These are phyloP conservation scores for Rhogogaster chlorosoma DNA, from an alignment of 2,888 invertebrate species.

Conservation along the genomic window DNA sequence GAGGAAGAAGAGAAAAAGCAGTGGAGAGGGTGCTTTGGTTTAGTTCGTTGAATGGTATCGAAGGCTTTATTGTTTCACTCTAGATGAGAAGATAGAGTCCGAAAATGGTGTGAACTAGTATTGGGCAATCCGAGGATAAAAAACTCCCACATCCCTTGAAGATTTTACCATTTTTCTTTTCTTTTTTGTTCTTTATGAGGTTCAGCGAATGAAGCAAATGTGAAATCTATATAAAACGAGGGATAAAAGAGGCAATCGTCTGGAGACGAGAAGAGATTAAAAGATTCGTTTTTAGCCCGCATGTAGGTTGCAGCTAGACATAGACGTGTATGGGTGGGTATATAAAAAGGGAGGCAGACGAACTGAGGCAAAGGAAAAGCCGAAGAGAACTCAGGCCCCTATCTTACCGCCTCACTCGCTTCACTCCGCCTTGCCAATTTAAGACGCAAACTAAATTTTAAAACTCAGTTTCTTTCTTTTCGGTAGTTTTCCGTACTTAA, in stretches of 20 bases:
- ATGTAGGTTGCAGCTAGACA: constrained; percentile 23
- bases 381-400: constrained; percentile 29
- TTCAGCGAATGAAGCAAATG: neutral
- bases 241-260: constrained; percentile 4
- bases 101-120: neutral
- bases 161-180: neutral
- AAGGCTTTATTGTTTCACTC: neutral
- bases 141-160: neutral
- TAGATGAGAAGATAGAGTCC: neutral
- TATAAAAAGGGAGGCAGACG: neutral
- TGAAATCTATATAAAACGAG: constrained; percentile 5
- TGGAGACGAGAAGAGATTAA: constrained; percentile 29
- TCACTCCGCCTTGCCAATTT: constrained; percentile 54
- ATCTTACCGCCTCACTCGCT: constrained; percentile 32
- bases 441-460: constrained; percentile 57
- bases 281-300: constrained; percentile 46
- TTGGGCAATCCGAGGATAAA: neutral
- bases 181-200: neutral
- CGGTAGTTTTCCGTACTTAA: constrained; percentile 56
- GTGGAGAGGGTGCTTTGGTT: neutral
- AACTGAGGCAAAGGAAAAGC: constrained; percentile 37
- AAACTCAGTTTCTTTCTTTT: constrained; percentile 53
- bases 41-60: neutral
- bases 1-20: neutral
- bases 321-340: neutral